A percentile compares a stretch with the other conserved stretches of the same genome.
Conservation (phyloP, 2,113 vertebrate genomes). For the Heteronetta atricapilla region DNA sequence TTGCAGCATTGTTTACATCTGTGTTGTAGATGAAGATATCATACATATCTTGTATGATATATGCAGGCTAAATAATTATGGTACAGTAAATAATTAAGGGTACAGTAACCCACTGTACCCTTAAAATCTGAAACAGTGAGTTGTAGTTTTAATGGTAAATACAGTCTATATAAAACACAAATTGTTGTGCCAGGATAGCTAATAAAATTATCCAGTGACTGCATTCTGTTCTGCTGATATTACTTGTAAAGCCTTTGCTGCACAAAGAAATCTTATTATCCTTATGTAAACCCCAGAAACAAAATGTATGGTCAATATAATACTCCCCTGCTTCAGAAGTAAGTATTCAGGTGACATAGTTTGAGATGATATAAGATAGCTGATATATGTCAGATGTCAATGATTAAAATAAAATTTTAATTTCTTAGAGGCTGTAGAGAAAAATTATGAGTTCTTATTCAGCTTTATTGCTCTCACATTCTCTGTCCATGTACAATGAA, state of each 20-base stretch:
- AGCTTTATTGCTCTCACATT: neutral
- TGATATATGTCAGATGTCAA: neutral
- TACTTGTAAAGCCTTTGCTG: neutral
- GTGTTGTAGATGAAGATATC: too few species aligned
- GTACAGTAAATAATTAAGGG: too few species aligned
- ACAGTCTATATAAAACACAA: neutral
- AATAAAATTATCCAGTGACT: neutral
- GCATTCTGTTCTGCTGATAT: neutral
- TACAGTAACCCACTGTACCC: fast-evolving
- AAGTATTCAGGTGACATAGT: neutral
- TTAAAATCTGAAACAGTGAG: neutral
- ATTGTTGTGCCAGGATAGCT: neutral
- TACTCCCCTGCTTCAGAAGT: neutral
- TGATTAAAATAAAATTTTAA: neutral
- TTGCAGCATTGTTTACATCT: neutral
- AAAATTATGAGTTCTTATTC: neutral
- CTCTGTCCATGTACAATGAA: neutral
- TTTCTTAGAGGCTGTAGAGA: neutral
- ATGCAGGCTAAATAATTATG: neutral
- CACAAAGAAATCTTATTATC: neutral
- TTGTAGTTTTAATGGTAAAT: neutral
- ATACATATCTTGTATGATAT: neutral
- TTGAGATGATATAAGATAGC: neutral
- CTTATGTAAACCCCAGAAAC: neutral
- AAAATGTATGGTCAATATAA: neutral